Evolutionary conservation across 2,888 invertebrate genomes (phyloP).

Genomic region (Mythimna impura): DNA sequence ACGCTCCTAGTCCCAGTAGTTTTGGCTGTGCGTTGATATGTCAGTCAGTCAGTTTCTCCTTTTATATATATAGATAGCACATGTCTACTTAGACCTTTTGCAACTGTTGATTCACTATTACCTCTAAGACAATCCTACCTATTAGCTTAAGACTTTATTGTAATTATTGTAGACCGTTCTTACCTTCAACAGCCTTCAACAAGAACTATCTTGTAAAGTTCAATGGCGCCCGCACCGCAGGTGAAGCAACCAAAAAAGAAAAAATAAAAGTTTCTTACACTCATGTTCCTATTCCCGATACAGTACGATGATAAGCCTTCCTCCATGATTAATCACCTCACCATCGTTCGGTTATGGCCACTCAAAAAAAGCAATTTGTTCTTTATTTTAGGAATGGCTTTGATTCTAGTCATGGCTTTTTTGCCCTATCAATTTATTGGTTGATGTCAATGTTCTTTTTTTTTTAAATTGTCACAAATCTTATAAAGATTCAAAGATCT

Average conservation of each 20-base stretch:
- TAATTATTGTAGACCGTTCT: conserved; percentile 12
- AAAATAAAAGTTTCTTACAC: conserved; percentile 54
- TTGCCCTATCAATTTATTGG: conserved; percentile 64
- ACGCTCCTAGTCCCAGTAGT: too few species aligned
- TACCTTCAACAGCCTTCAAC: neutral
- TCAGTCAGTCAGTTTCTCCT: too few species aligned
- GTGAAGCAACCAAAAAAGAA: conserved; percentile 52
- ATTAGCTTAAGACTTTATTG: neutral
- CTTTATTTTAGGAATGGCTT: conserved; percentile 67
- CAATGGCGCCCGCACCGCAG: conserved; percentile 50
- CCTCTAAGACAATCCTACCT: neutral
- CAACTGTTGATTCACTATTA: neutral
- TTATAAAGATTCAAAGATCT: conserved; percentile 18
- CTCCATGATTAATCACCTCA: conserved; percentile 73
- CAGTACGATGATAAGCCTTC: conserved; percentile 70
- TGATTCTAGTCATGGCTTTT: conserved; percentile 61
- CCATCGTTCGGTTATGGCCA: conserved; percentile 64
- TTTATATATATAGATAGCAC: too few species aligned
- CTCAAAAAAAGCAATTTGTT: conserved; percentile 75
- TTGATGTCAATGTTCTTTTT: conserved; percentile 54
- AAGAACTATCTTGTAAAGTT: conserved; percentile 27
- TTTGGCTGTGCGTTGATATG: too few species aligned
- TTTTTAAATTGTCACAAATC: conserved; percentile 46
- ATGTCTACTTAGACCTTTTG: neutral
- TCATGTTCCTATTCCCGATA: conserved; percentile 70